Evolutionary conservation across 2,113 vertebrate species (phyloP).

Genomic region (Rhadina sibilatrix): DNA sequence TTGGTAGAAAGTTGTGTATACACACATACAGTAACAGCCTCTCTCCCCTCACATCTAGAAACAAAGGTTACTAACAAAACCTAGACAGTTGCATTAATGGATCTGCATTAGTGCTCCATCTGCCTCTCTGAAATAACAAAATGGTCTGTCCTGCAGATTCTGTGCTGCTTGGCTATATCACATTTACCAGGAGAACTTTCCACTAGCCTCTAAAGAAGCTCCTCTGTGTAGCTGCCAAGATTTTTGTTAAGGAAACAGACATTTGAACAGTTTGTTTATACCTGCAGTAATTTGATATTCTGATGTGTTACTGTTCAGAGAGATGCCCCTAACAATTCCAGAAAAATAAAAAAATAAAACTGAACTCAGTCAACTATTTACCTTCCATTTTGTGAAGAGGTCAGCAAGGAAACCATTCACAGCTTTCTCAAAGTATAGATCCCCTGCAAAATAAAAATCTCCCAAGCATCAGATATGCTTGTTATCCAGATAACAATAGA

Average conservation of each 20-base stretch:
- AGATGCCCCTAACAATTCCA: not conserved
- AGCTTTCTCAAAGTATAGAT: conserved; percentile 97
- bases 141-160: not conserved
- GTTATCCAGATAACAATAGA: not conserved
- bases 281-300: not conserved
- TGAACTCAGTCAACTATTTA: conserved; percentile 43
- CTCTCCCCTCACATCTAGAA: not conserved
- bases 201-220: not conserved
- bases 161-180: not conserved
- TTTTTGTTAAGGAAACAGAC: not conserved
- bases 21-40: rapidly evolving
- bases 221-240: not conserved
- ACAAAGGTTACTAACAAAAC: not conserved
- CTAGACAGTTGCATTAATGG: not conserved
- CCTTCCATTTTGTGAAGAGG: conserved; percentile 98
- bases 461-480: not conserved
- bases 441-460: conserved; percentile 77
- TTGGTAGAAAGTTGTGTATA: not conserved
- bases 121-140: not conserved
- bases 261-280: not conserved
- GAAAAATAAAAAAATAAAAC: not conserved
- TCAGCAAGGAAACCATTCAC: conserved; percentile 97
- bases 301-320: not conserved
- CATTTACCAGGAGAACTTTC: not conserved
- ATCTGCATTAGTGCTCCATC: not conserved